Evolutionary conservation across 2,888 invertebrate species (phyloP), one percentile per base, ranked within the genome.

Genomic region (Campaea margaritaria): DNA sequence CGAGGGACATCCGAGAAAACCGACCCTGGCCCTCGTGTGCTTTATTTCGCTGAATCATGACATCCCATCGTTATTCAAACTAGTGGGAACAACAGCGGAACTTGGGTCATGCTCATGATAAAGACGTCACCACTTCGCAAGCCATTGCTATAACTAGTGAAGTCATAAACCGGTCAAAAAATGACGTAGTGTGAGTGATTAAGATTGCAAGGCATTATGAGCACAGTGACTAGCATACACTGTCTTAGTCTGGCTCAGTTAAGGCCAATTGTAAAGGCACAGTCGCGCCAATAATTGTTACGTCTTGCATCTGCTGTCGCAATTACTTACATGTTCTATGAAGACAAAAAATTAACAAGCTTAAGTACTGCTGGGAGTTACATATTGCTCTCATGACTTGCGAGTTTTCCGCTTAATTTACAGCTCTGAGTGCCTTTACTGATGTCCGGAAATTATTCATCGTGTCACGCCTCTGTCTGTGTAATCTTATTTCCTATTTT

Each of bases 371-470:
- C 28, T 51, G 14, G 12, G 21, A 28, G 36, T 36, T 45, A 39
- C 27, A 15, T 38, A 44, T 43, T 13, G 27, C 9, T 46, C 15
- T 55, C 62, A 59, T 70, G 70, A 72, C 67, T 72, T 69, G 64
- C 63, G 68, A 73, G 68, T 72, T 77, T 46, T 72, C 73, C 66
- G 67, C 69, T 70, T 76, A 76, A 81, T 79, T 77, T 75, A 63
- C 69, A 73, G 71, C 64, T 71, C 53, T 66, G 65, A 69, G 75
- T 69, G 72, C 69, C 76, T 72, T 31, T 63, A 66, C 68, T 80
- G 79, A 80, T 82, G 79, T 64, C 81, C 80, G 83, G 83, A 83
- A 82, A 85, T 87, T 85, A 82, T 83, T 81, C 75, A 78, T 76
- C 75, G 69, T 75, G 72, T 75, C 75, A 71, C 69, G 67, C 71